Base-by-base conservation (phyloP, 1,140 invertebrate genomes). In the Nylanderia fulva region DNA sequence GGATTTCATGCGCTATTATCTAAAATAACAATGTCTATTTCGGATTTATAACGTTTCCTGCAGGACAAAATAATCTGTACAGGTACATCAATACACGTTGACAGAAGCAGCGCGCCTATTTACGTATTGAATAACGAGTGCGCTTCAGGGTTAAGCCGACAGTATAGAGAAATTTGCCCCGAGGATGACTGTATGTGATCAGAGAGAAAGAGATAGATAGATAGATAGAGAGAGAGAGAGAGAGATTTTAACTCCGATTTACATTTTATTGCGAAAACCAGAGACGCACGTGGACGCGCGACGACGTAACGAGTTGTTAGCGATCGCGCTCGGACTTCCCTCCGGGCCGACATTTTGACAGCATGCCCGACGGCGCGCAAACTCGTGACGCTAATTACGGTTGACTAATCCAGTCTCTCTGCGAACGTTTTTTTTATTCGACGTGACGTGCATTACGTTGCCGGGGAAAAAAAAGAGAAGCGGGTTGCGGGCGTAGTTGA, bases 251-350 rank as follows among this genome's bases (percentile, higher is more conserved):
- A 58, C 36, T 58, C 8, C 24, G 24, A 71, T 82, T 80, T 80
- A 80, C 77, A 80, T 80, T 82, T 71, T 58, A 27, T 82, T 82
- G 64, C 66, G 77, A 71, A n/a, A 71, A 82, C 13, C 36, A 24
- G 52, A 27, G 24, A 24, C 52, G 68, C 68, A 18, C 68, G 68
- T 39, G 24, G 18, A 45, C 64, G 45, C 66, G 15, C 42, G 39
- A 61, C 6, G 24, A 61, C 60, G 76, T 13, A 56, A 54, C 24
- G 63, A 80, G 39, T 39, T 27, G 77, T 39, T 54, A 68, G 52
- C 52, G 24, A 82, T 82, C 52, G 36, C 13, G 52, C 18, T 36
- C 24, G 15, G 33, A 21, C 21, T n/a, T 80, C 24, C 21, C 45
- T 27, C 45, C 24, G 66, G 52, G n/a, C 42, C n/a, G 36, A 71